phyloP scores from a whole-genome alignment of 2,888 invertebrate species.

The Mythimna impura region DNA sequence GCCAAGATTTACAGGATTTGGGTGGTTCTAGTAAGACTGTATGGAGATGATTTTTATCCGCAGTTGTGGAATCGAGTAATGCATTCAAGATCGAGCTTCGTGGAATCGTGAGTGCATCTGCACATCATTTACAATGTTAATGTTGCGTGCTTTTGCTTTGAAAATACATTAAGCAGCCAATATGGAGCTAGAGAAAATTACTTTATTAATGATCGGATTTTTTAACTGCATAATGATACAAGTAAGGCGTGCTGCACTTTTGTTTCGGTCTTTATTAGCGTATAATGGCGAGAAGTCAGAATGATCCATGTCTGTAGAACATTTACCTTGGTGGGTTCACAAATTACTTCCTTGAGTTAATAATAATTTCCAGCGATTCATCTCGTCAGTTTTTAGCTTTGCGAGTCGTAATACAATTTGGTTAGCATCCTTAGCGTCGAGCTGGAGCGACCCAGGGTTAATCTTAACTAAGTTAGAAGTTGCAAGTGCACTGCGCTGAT shows the following conservation, averaged over 20 bases:
- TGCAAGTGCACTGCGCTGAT: slow-evolving; percentile 59
- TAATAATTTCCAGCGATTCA: slow-evolving; percentile 39
- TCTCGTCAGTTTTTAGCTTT: slow-evolving; percentile 49
- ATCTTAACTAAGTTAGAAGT: slow-evolving; percentile 66
- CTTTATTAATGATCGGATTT: slow-evolving; percentile 70
- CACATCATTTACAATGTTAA: slow-evolving; percentile 79
- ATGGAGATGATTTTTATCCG: slow-evolving; percentile 59
- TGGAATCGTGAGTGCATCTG: slow-evolving; percentile 70
- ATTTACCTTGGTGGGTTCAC: slow-evolving; percentile 19
- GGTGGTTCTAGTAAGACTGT: slow-evolving; percentile 60
- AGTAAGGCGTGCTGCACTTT: slow-evolving; percentile 42
- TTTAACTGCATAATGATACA: slow-evolving; percentile 62
- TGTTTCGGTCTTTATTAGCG: slow-evolving; percentile 30
- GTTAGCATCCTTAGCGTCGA: slow-evolving; percentile 39
- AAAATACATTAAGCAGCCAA: slow-evolving; percentile 71
- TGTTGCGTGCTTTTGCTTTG: slow-evolving; percentile 74
- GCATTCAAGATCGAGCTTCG: slow-evolving; percentile 68
- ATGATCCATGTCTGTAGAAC: slow-evolving; percentile 13
- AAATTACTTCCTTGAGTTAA: slow-evolving; percentile 17
- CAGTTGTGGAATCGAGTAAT: slow-evolving; percentile 61
- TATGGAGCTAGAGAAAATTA: slow-evolving; percentile 72
- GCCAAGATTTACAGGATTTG: slow-evolving; percentile 55
- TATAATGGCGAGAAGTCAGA: slow-evolving; percentile 27
- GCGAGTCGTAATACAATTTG: slow-evolving; percentile 55
- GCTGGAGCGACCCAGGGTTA: slow-evolving; percentile 54